Evolutionary conservation across 2,113 vertebrate genomes (phyloP).

Genomic region (Sinocyclocheilus rhinocerous): DNA sequence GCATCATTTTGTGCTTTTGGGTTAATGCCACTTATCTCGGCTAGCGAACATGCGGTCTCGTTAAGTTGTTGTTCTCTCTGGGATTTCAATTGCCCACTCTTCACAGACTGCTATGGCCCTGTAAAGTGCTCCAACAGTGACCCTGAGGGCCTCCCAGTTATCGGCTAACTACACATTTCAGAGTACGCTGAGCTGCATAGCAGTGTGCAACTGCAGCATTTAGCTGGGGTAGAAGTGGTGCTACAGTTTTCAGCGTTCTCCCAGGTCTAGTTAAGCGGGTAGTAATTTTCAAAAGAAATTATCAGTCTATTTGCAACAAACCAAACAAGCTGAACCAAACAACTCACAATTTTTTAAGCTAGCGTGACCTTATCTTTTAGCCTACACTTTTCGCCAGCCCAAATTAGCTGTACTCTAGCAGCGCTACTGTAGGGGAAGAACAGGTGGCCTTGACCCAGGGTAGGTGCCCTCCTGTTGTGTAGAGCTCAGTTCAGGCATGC

Average conservation of each 20-base stretch:
- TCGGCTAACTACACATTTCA: background rate
- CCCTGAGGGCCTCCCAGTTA: background rate
- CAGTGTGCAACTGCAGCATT: background rate
- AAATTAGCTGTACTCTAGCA: conserved; percentile 51
- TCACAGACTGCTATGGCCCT: conserved; percentile 3
- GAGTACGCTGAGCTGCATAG: background rate
- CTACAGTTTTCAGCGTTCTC: background rate
- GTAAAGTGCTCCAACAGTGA: conserved; percentile 12
- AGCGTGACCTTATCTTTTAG: background rate
- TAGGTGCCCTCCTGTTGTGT: conserved; percentile 57
- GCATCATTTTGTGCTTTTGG: conserved; percentile 46
- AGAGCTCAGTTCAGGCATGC: conserved; percentile 60
- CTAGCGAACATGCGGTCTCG: conserved; percentile 21
- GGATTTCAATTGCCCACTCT: conserved; percentile 26
- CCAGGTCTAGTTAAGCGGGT: background rate
- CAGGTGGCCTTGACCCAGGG: conserved; percentile 69
- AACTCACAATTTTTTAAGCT: background rate
- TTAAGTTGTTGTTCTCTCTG: conserved; percentile 1
- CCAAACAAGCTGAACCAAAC: background rate
- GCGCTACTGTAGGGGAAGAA: conserved; percentile 38
- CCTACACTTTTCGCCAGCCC: background rate
- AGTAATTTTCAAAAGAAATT: background rate
- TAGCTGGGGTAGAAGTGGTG: background rate
- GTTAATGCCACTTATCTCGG: conserved; percentile 52
- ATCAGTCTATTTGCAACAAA: background rate